Evolutionary conservation across 2,113 vertebrate genomes (phyloP).

Genomic region (Turdus rufiventris): DNA sequence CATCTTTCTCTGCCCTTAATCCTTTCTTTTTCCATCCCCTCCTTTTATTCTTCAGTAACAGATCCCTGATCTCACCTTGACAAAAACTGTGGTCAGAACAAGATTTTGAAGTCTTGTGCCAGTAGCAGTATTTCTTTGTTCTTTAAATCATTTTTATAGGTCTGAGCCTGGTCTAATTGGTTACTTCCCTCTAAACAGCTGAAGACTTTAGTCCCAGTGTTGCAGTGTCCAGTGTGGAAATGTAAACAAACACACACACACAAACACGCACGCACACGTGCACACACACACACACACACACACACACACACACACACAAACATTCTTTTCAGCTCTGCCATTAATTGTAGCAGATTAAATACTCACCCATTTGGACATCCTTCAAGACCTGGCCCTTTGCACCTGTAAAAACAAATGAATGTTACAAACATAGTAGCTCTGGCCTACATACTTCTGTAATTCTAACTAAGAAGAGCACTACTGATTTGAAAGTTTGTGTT

Average conservation of each 20-base stretch:
- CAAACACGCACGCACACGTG: too few relatives aligned
- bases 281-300: neutral
- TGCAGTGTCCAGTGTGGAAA: neutral
- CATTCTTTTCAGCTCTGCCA: neutral
- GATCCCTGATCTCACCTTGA: neutral
- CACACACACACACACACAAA: neutral
- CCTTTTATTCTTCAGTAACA: neutral
- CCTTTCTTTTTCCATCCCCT: neutral
- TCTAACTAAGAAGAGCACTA: neutral
- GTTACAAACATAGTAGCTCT: neutral
- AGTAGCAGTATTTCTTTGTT: neutral
- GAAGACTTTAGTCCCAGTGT: neutral
- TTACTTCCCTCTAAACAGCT: neutral
- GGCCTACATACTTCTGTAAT: neutral
- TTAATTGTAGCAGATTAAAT: neutral
- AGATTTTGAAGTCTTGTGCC: neutral
- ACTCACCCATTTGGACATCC: slow-evolving; percentile 70
- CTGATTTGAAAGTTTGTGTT: neutral
- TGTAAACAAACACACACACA: neutral
- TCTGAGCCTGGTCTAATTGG: neutral
- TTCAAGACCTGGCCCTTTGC: slow-evolving; percentile 72
- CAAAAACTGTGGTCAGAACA: neutral
- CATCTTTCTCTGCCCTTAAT: neutral
- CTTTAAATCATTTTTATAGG: neutral
- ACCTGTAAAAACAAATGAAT: slow-evolving; percentile 58